Percentiles rank a stretch among this genome's conserved stretches.
Conservation (phyloP, 2,888 invertebrate species). For the Drymonia ruficornis region DNA sequence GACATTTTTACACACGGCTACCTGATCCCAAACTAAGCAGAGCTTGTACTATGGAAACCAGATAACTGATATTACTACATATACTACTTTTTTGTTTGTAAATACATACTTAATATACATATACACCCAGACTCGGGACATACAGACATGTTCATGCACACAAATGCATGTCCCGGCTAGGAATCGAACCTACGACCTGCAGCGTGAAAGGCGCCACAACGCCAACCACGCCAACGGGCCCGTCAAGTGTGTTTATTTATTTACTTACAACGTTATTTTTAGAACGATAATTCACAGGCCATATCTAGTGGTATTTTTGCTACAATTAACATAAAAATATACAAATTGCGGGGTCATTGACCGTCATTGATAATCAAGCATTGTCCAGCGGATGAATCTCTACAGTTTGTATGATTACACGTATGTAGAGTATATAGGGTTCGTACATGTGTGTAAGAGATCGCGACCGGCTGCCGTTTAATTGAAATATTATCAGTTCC, state of each 20-base stretch:
- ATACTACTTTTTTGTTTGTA: no score
- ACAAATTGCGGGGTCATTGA: constrained; percentile 27
- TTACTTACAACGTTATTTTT: neutral
- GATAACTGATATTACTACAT: no score
- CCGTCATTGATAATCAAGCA: constrained; percentile 40
- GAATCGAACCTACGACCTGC: no score
- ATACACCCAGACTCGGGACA: no score
- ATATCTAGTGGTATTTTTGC: neutral
- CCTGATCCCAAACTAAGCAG: no score
- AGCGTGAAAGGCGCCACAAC: no score
- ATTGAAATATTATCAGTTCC: constrained; percentile 44
- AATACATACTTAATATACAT: no score
- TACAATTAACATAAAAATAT: constrained; percentile 4
- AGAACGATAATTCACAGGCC: neutral
- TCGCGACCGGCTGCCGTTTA: constrained; percentile 27
- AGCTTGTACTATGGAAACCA: no score
- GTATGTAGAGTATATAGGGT: constrained; percentile 3
- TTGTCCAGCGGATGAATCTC: constrained; percentile 36
- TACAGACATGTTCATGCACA: no score
- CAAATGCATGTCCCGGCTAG: no score
- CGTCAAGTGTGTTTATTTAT: neutral
- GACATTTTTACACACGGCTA: no score
- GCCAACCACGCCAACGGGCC: no score
- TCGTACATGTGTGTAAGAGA: constrained; percentile 6
- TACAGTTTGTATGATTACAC: constrained; percentile 11